Base-by-base conservation (phyloP, 2,888 invertebrate genomes). In the Nemoura dubitans region DNA sequence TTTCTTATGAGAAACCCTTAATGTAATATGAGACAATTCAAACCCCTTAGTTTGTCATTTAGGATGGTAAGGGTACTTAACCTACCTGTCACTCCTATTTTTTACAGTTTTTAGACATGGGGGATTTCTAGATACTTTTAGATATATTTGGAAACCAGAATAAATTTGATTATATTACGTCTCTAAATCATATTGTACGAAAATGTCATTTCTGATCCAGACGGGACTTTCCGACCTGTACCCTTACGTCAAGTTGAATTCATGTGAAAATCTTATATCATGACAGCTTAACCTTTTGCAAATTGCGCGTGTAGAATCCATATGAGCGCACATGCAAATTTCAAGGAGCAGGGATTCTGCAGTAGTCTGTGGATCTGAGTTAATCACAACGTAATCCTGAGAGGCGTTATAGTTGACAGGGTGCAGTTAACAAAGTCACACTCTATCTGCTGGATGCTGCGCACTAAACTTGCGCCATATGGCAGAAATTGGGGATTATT, bases 291-390 rank as follows among this genome's bases (percentile, higher is more conserved):
- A 59, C 59, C 59, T 59, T 59, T 21, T 59, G 21, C 59, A 59
- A 59, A 59, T 59, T 59, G 59, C 59, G 59, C 59, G 59, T 59
- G 2, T 59, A 59, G 59, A 59, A 59, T 59, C 59, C 59, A 59
- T 59, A 59, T 59, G 59, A 59, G 59, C 59, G 59, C 21, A 21
- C 59, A 59, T 7, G 59, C 21, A 59, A 59, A 59, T 59, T 59
- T 59, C 59, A 1, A 59, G 2, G 59, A 59, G 59, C 59, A 59
- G 2, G 59, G 59, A 21, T 36, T 36, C 36, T 36, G 10, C 10
- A 36, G 5, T 36, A 36, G 59, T 59, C 59, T 59, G 59, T 21
- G 10, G 14, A 21, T 3, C 16, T 59, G 59, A 59, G 59, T 10
- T 59, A 59, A 59, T 59, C 59, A 59, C 59, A 59, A 1, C 59